These are phyloP conservation scores for Syngnathoides biaculeatus DNA, from an alignment of 2,113 vertebrate species.

Conservation along the genomic window DNA sequence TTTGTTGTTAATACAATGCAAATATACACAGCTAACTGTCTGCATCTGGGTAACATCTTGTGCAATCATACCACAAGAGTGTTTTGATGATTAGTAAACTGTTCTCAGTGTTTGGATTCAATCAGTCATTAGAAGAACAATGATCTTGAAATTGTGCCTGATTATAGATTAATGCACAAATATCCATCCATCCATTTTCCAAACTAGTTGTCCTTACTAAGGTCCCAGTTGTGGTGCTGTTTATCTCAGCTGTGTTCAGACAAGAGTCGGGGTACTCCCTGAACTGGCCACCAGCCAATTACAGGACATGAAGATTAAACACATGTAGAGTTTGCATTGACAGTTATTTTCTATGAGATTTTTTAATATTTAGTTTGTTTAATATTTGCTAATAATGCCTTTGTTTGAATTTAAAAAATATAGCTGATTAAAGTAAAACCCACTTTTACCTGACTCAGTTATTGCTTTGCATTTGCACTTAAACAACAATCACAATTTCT, in stretches of 20 bases:
- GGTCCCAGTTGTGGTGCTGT: too few species aligned
- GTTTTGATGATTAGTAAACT: constrained; percentile 48
- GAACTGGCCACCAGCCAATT: too few species aligned
- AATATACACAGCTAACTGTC: constrained; percentile 31
- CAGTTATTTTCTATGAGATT: constrained; percentile 1
- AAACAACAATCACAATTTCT: neutral
- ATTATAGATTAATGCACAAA: constrained; percentile 26
- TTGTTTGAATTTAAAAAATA: neutral
- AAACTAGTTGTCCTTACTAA: too few species aligned
- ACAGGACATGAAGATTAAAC: constrained; percentile 13
- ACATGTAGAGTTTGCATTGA: constrained; percentile 13
- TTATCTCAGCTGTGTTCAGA: too few species aligned
- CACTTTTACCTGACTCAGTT: neutral
- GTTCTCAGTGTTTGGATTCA: constrained; percentile 46
- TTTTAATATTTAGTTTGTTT: neutral
- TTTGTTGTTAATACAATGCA: constrained; percentile 21
- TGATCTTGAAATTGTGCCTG: constrained; percentile 46
- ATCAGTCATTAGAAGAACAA: constrained; percentile 55
- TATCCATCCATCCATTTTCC: too few species aligned
- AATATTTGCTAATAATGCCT: neutral
- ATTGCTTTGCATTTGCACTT: neutral
- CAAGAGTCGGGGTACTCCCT: too few species aligned
- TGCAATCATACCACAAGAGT: constrained; percentile 28
- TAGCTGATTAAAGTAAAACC: neutral
- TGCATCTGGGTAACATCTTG: constrained; percentile 51